Evolutionary conservation across 2,888 invertebrate species (phyloP).

Genomic region (Rhagium mordax): DNA sequence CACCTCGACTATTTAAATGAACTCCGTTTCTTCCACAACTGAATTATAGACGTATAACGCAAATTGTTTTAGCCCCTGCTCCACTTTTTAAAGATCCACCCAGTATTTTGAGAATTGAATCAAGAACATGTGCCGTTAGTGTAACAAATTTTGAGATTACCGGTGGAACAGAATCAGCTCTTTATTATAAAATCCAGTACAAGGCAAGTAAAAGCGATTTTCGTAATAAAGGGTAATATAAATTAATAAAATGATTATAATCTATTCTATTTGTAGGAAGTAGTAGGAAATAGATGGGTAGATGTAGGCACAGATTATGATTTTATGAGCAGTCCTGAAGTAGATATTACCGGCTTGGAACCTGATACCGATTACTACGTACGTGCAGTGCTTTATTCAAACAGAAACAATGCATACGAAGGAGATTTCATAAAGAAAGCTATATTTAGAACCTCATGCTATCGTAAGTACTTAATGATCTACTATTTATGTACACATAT

Average conservation of each 20-base stretch:
- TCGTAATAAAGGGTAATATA: too few relatives aligned
- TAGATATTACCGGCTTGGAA: conserved; percentile 13
- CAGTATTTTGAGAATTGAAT: neutral
- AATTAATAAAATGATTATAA: too few relatives aligned
- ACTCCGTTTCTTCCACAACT: neutral
- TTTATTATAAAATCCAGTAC: neutral
- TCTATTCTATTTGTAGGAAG: neutral
- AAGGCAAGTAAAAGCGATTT: conserved; percentile 2
- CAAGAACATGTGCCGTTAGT: neutral
- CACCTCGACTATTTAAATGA: too few relatives aligned
- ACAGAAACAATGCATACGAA: neutral
- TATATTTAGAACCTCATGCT: conserved; percentile 22
- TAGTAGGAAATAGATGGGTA: neutral
- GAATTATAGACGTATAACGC: neutral
- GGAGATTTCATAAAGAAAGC: neutral
- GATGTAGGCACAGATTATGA: neutral
- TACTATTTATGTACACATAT: too few relatives aligned
- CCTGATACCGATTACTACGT: conserved; percentile 39
- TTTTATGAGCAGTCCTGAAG: neutral
- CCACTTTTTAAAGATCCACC: neutral
- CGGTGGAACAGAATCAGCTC: neutral
- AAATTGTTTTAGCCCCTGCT: neutral
- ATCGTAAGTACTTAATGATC: conserved; percentile 15
- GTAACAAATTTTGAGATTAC: neutral
- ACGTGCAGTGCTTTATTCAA: conserved; percentile 25